phyloP scores from a whole-genome alignment of 2,797 vertebrate genomes.

The Onychomys torridus region DNA sequence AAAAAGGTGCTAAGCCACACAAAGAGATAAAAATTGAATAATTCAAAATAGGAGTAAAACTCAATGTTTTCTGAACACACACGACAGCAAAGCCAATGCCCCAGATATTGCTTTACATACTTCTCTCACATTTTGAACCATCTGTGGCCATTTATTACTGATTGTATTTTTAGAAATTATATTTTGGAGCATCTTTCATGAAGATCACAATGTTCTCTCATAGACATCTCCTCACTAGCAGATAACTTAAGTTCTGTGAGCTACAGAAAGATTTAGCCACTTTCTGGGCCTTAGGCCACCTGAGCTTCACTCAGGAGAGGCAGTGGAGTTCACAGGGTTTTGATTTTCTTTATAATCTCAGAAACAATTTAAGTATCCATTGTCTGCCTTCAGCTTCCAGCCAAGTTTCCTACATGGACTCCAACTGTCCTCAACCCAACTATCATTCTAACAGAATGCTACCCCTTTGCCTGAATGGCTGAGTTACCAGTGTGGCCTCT shows the following conservation, averaged over 20 bases:
- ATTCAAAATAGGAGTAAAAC: conserved; percentile 13
- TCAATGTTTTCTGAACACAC: background rate
- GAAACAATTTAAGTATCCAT: background rate
- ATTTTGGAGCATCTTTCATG: conserved; percentile 12
- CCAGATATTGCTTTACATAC: background rate
- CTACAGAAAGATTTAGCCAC: background rate
- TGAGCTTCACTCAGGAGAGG: background rate
- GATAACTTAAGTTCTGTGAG: background rate
- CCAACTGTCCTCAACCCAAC: background rate
- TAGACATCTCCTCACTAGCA: background rate
- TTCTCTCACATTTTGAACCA: background rate
- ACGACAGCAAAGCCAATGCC: background rate
- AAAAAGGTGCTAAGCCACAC: background rate
- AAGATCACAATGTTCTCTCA: background rate
- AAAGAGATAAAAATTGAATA: background rate
- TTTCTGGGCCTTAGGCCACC: background rate
- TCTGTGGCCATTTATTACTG: background rate
- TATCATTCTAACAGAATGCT: background rate
- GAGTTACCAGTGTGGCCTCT: background rate
- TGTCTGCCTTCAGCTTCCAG: background rate
- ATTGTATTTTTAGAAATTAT: background rate
- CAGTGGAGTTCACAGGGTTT: background rate
- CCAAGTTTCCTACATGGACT: background rate
- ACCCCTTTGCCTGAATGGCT: background rate
- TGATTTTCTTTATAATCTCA: background rate